phyloP scores from a whole-genome alignment of 2,888 invertebrate genomes.

The Diplolepis rosae region DNA sequence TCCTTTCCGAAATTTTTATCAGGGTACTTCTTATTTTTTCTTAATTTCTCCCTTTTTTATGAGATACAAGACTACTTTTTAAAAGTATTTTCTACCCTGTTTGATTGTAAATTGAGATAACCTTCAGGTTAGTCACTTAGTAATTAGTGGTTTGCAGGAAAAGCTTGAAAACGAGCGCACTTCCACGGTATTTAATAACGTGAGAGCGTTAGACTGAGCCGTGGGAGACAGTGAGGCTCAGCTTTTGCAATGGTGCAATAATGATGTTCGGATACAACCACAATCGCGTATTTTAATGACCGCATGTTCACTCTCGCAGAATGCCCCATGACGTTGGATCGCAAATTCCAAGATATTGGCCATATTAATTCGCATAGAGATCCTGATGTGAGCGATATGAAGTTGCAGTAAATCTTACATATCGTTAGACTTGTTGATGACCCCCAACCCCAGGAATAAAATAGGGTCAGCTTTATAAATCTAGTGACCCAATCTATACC shows the following conservation, averaged over 20 bases:
- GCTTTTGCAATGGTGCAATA: slow-evolving; percentile 50
- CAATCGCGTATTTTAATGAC: slow-evolving; percentile 52
- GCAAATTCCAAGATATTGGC: background rate
- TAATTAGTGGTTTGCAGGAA: slow-evolving; percentile 26
- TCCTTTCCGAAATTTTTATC: too few species aligned
- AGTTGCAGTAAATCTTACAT: slow-evolving; percentile 12
- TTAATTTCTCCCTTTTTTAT: too few species aligned
- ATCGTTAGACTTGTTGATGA: slow-evolving; percentile 15
- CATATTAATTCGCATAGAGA: background rate
- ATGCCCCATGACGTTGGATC: slow-evolving; percentile 35
- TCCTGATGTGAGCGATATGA: background rate
- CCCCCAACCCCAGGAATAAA: background rate
- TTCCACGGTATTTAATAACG: slow-evolving; percentile 62
- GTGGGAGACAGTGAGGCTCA: slow-evolving; percentile 54
- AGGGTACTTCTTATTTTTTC: too few species aligned
- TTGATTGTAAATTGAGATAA: background rate
- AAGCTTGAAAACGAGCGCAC: slow-evolving; percentile 56
- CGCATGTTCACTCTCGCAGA: slow-evolving; percentile 45
- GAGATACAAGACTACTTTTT: too few species aligned
- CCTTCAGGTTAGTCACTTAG: background rate
- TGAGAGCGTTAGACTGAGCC: slow-evolving; percentile 53
- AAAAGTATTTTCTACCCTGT: too few species aligned
- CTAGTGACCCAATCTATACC: slow-evolving; percentile 11
- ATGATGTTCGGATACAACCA: slow-evolving; percentile 51
- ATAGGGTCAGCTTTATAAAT: slow-evolving; percentile 12